Evolutionary conservation across 2,888 invertebrate genomes (phyloP).

Genomic region (Plagiodera versicolora): DNA sequence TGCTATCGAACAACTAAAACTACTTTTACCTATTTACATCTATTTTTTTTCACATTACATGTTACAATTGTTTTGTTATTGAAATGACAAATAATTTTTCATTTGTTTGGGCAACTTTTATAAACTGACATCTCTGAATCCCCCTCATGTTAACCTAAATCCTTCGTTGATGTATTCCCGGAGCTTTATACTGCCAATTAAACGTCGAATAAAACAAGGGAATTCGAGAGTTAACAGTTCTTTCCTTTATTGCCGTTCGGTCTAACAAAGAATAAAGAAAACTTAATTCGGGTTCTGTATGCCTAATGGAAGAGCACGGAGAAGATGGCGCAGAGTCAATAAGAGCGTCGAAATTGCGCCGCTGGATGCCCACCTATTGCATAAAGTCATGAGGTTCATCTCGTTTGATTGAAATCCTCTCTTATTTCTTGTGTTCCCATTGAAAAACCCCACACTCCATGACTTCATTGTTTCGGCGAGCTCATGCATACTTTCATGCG

Average conservation of each 20-base stretch:
- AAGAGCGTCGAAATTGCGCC: slow-evolving; percentile 44
- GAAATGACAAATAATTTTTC: no score
- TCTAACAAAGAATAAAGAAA: slow-evolving; percentile 23
- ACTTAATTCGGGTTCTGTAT: slow-evolving; percentile 40
- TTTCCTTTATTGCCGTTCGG: slow-evolving; percentile 16
- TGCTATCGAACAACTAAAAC: no score
- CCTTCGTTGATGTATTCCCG: background rate
- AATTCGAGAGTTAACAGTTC: background rate
- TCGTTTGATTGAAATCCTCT: slow-evolving; percentile 58
- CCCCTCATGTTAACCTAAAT: background rate
- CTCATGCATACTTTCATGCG: slow-evolving; percentile 57
- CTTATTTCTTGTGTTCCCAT: slow-evolving; percentile 49
- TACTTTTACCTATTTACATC: no score
- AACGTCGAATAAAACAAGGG: background rate
- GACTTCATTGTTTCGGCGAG: slow-evolving; percentile 55
- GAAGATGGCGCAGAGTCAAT: slow-evolving; percentile 35
- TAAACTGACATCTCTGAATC: no score
- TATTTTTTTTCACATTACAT: no score
- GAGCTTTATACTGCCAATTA: background rate
- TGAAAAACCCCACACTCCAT: slow-evolving; percentile 54
- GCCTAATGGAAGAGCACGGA: background rate
- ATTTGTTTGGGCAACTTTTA: no score
- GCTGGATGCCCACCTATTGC: slow-evolving; percentile 53
- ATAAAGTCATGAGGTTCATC: slow-evolving; percentile 58
- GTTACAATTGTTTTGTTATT: no score